A percentile compares a stretch with the other conserved stretches of the same genome.
Conservation (phyloP, 2,888 invertebrate genomes). For the Eupithecia abbreviata region DNA sequence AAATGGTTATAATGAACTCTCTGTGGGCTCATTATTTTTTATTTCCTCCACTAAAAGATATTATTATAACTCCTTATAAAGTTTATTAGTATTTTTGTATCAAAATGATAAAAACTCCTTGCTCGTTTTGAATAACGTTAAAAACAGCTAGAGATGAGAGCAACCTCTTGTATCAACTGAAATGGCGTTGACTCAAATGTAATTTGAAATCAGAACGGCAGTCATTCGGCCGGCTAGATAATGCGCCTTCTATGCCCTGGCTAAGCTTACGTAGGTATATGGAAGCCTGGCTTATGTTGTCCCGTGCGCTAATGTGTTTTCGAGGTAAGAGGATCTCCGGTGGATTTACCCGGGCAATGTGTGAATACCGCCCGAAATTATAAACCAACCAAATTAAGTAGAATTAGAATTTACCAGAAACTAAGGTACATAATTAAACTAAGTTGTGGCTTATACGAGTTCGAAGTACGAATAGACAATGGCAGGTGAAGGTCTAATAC, state of each 20-base stretch:
- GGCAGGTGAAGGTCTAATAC: neutral
- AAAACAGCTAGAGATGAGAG: neutral
- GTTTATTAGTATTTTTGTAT: constrained; percentile 21
- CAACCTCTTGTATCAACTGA: neutral
- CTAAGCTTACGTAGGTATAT: constrained; percentile 25
- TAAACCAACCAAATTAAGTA: constrained; percentile 4
- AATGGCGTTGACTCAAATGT: neutral
- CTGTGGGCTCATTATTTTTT: constrained; percentile 40
- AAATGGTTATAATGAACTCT: constrained; percentile 41
- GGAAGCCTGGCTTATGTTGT: constrained; percentile 26
- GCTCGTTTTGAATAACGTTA: neutral
- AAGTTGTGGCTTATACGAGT: neutral
- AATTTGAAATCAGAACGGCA: constrained; percentile 7
- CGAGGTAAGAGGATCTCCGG: constrained; percentile 24
- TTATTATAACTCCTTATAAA: constrained; percentile 24
- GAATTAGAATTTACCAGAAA: neutral
- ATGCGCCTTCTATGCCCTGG: constrained; percentile 19
- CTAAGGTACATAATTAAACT: neutral
- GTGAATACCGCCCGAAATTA: constrained; percentile 12
- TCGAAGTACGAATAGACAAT: neutral
- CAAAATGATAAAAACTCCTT: neutral
- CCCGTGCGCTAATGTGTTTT: constrained; percentile 29
- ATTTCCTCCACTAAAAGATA: constrained; percentile 27
- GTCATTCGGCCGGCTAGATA: constrained; percentile 3
- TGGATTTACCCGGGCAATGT: constrained; percentile 5